Conservation (phyloP, 2,797 vertebrate genomes). For the Poeciliopsis paucimaculata region DNA sequence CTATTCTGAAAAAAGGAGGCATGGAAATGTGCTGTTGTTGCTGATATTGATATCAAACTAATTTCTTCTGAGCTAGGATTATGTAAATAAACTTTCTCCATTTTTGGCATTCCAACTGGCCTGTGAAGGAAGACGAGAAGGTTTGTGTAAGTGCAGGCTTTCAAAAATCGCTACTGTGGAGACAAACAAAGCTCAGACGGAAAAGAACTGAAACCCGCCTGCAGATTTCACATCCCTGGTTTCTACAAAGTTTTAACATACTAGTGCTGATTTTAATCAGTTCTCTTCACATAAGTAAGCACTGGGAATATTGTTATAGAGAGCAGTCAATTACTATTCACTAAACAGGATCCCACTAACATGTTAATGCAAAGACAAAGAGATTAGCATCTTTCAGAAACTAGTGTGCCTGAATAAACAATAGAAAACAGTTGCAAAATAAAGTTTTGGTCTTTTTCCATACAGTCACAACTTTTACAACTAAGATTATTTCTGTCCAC, state of each 20-base stretch:
- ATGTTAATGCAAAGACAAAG: not conserved
- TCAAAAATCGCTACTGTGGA: not conserved
- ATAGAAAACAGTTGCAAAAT: not conserved
- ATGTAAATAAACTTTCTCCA: constrained; percentile 99
- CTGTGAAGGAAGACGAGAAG: constrained; percentile 74
- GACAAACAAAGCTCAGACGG: not conserved
- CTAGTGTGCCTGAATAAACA: not conserved
- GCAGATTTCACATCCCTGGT: not conserved
- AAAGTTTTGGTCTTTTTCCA: not conserved
- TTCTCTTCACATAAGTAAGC: not conserved
- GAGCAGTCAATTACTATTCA: not conserved
- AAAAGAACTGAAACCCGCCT: not conserved
- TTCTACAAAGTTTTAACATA: not conserved
- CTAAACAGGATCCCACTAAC: not conserved
- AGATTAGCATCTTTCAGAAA: not conserved
- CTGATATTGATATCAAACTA: constrained; percentile 99
- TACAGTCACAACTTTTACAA: not conserved
- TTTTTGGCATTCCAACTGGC: constrained; percentile 99
- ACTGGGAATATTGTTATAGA: no score
- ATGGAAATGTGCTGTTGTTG: constrained; percentile 99
- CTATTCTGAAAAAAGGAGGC: constrained; percentile 99
- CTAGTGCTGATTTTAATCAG: not conserved
- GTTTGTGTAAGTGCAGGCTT: not conserved
- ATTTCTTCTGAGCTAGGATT: constrained; percentile 99
- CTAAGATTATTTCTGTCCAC: not conserved